phyloP scores from a whole-genome alignment of 2,888 invertebrate genomes.

The Thyatira batis region DNA sequence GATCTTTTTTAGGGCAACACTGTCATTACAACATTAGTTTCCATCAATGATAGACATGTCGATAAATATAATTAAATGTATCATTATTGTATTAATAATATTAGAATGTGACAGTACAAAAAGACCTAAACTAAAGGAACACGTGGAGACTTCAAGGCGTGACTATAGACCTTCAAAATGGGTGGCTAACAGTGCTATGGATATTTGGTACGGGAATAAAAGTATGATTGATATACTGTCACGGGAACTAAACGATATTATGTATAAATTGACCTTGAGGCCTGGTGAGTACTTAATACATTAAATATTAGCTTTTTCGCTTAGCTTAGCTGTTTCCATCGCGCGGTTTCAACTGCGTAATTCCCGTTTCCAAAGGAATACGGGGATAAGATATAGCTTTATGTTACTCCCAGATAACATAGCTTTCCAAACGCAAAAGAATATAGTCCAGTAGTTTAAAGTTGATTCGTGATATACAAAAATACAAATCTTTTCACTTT shows the following conservation, averaged over 20 bases:
- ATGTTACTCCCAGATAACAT: too few species aligned
- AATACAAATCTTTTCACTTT: too few species aligned
- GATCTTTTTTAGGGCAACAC: too few species aligned
- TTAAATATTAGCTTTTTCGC: not conserved
- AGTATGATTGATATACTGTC: slow-evolving; percentile 55
- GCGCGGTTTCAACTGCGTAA: too few species aligned
- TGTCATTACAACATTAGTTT: too few species aligned
- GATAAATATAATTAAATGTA: slow-evolving; percentile 5
- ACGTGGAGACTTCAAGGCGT: slow-evolving; percentile 16
- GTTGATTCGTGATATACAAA: too few species aligned
- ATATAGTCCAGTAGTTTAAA: too few species aligned
- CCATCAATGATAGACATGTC: too few species aligned
- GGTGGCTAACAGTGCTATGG: slow-evolving; percentile 60
- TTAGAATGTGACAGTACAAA: slow-evolving; percentile 30
- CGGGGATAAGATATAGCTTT: too few species aligned
- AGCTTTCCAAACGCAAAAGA: too few species aligned
- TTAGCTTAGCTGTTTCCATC: too few species aligned
- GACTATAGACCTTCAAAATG: slow-evolving; percentile 58
- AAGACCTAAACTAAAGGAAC: slow-evolving; percentile 24
- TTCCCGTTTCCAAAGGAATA: too few species aligned
- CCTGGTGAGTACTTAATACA: not conserved
- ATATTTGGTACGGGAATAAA: slow-evolving; percentile 66
- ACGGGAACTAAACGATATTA: slow-evolving; percentile 50
- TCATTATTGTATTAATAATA: slow-evolving; percentile 19
- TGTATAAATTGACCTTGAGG: slow-evolving; percentile 44